Evolutionary conservation across 2,797 vertebrate genomes (phyloP), one percentile per base, ranked within the genome.

Genomic region (Rhinatrema bivittatum): DNA sequence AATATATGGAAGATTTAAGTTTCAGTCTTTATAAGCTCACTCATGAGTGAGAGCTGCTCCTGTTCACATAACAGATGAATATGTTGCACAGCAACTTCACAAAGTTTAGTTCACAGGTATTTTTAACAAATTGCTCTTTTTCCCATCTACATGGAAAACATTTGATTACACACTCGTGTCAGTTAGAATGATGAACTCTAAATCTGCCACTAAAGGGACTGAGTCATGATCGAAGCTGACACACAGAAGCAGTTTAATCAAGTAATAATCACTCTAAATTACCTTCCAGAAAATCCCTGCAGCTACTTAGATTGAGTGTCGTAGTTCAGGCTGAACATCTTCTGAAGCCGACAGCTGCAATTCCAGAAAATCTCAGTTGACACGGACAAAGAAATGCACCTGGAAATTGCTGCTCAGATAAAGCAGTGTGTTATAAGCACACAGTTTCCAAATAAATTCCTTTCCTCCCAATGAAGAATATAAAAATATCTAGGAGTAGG

Each of bases 171-270:
- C 36, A 37, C 39, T 28, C 54, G 2, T 29, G 56, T 42, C 41
- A 55, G 47, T 36, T 54, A 72, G 20, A 37, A 49, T 25, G 39
- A 63, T 41, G 50, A 49, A 44, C 21, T 44, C 22, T 6, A 5
- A 42, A 14, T 51, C 56, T 8, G 8, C 29, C 36, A 65, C 34
- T 38, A 2, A 44, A 22, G 49, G 44, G 38, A 32, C 30, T 23
- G 50, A 52, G 39, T 28, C 21, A 1, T 52, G 46, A 74, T 42
- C 65, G 64, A 72, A 74, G 32, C 4, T 58, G 46, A 61, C 39
- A 38, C 7, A 21, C 49, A 50, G 45, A 72, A 56, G 41, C 40
- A 59, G 45, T 75, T 51, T 64, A 63, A 69, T 69, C 70, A 74
- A 65, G 47, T 56, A 52, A 62, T 72, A 60, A 75, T 60, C 42